Evolutionary conservation across 2,113 vertebrate species (phyloP), one percentile per base, ranked within the genome.

Genomic region (Peromyscus polionotus): DNA sequence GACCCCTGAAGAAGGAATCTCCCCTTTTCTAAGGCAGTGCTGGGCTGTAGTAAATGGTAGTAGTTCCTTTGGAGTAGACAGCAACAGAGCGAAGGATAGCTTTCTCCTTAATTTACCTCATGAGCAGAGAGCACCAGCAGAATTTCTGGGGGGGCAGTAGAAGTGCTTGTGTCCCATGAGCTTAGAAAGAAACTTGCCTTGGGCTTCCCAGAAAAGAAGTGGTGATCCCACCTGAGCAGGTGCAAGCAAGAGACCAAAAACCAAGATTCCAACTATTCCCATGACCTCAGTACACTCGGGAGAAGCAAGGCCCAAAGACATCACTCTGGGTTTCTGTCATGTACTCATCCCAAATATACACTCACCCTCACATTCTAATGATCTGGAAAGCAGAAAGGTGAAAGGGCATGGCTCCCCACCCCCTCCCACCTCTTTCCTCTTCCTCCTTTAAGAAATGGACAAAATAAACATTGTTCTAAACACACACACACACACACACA

Each of bases 381-480:
- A 26, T 33, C 24, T 83, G 20, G 20, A 26, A 65, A 77, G 13
- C 17, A 68, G 19, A 57, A 61, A 84, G 1, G 7, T 67, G 2
- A 70, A 63, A 94, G 61, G 65, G 8, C 14, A 42, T 45, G 70
- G 6, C 5, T 33, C 33, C 31, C 70, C 36, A 13, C 3, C 33
- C 31, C 16, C 17, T 11, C 9, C 14, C 17, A 20, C 9, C 48
- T 9, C 19, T 20, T 11, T 10, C 77, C 51, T 57, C 11, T 77
- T 16, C 75, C 19, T 61, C 72, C 63, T 51, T n/a, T 73, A 13
- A 87, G 28, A 86, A 86, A 77, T 9, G 4, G 2, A 8, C 81
- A 75, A 92, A 77, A 87, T 59, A 96, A 28, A 16, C 33, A 67
- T 39, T 91, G 57, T 39, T 51, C 31, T 81, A 96, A 81, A 95